Evolutionary conservation across 2,888 invertebrate genomes (phyloP).

Genomic region (Monopis laevigella): DNA sequence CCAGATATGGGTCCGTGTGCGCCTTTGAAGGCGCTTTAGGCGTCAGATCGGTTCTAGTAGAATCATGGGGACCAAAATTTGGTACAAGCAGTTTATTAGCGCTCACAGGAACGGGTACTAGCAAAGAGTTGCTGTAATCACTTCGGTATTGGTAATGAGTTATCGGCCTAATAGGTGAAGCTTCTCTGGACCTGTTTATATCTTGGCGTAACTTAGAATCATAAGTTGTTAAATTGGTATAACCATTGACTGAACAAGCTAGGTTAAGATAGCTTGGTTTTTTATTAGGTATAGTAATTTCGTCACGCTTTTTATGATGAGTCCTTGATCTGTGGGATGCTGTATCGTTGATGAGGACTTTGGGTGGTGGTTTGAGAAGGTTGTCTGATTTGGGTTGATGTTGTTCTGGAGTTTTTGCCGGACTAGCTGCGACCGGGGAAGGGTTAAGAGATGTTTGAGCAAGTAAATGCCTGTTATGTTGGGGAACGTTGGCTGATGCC

Average conservation of each 20-base stretch:
- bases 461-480: slow-evolving; percentile 25
- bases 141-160: slow-evolving; percentile 56
- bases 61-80: slow-evolving; percentile 58
- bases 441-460: slow-evolving; percentile 25
- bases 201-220: slow-evolving; percentile 82
- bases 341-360: slow-evolving; percentile 39
- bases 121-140: slow-evolving; percentile 42
- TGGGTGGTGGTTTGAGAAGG: slow-evolving; percentile 51
- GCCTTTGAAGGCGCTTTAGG: slow-evolving; percentile 60
- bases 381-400: slow-evolving; percentile 27
- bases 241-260: slow-evolving; percentile 91
- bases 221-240: slow-evolving; percentile 87
- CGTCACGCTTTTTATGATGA: slow-evolving; percentile 50
- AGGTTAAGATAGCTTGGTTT: slow-evolving; percentile 89
- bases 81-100: slow-evolving; percentile 67
- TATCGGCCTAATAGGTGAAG: slow-evolving; percentile 74
- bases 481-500: slow-evolving; percentile 31
- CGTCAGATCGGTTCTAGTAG: slow-evolving; percentile 51
- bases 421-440: slow-evolving; percentile 29
- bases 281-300: slow-evolving; percentile 63
- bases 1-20: slow-evolving; percentile 55
- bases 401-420: slow-evolving; percentile 32
- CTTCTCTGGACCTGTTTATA: slow-evolving; percentile 75
- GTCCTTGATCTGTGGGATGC: slow-evolving; percentile 46
- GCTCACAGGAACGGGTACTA: slow-evolving; percentile 57